Evolutionary conservation across 2,888 invertebrate genomes (phyloP).

Genomic region (Cylloceria caligata): DNA sequence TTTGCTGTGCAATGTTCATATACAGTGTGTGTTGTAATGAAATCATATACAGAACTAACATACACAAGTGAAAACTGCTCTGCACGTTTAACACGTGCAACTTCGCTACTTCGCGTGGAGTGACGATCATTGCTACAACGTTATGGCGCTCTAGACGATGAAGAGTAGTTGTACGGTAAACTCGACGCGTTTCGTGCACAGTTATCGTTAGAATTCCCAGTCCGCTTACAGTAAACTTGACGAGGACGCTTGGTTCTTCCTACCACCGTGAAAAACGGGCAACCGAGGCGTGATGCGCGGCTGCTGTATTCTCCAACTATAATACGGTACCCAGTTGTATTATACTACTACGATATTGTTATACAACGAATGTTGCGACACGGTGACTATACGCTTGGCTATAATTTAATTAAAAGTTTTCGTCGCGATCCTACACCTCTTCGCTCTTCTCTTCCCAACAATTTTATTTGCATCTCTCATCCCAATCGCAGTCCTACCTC

Average conservation of each 20-base stretch:
- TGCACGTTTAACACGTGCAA: neutral
- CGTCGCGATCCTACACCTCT: neutral
- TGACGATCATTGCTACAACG: neutral
- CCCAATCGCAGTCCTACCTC: neutral
- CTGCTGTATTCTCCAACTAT: constrained; percentile 32
- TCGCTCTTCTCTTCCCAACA: constrained; percentile 1
- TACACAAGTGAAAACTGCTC: neutral
- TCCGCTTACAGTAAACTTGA: constrained; percentile 30
- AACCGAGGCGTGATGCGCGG: constrained; percentile 8
- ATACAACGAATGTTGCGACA: constrained; percentile 13
- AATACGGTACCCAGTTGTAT: neutral
- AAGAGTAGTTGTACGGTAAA: constrained; percentile 20
- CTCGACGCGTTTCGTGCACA: constrained; percentile 5
- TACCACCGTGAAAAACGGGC: neutral
- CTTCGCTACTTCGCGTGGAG: neutral
- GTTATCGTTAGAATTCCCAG: constrained; percentile 17
- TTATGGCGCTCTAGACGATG: neutral
- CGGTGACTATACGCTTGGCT: constrained; percentile 10
- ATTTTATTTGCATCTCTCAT: constrained; percentile 17
- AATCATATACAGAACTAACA: neutral
- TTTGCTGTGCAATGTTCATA: neutral
- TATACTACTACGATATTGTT: constrained; percentile 24
- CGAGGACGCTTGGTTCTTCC: neutral
- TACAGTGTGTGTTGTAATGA: neutral
- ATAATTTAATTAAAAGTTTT: constrained; percentile 59